Base-by-base conservation (phyloP, 2,888 invertebrate species). In the Calliopum simillimum region DNA sequence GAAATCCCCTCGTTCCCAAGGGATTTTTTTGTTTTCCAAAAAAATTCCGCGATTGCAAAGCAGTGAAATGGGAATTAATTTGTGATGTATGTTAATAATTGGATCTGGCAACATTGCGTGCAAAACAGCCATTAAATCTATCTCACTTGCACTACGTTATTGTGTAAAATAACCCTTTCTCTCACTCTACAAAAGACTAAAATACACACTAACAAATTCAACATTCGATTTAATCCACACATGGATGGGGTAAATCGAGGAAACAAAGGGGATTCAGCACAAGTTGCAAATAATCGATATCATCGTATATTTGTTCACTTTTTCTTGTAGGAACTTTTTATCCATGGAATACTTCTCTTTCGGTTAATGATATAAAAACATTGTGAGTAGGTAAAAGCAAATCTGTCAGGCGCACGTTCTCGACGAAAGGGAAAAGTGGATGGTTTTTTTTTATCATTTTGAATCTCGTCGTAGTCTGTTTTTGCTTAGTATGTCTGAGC, bases 251-350 rank as follows among this genome's bases (percentile, higher is more conserved):
- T 33, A 21, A 33, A 33, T 1, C 33, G 33, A 33, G 33, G 33
- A 8, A 33, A 33, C 33, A 33, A 33, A n/a, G n/a, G n/a, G n/a
- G n/a, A n/a, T n/a, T n/a, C n/a, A n/a, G n/a, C 14, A 47, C 46
- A 58, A 33, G 41, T 66, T 59, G 49, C 59, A 67, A 67, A 67
- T 59, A 67, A 67, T 67, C 67, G 51, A 67, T 67, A 67, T 51
- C 51, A 67, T 44, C 33, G 33, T 67, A 49, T 67, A 58, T 67
- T 59, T 16, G 58, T 59, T 59, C 53, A 25, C 67, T 67, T 59
- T 58, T 59, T 44, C 44, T 13, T 56, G 61, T 46, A 46, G 61
- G 21, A 23, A 61, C 21, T 56, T 19, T 14, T 49, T 46, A 47
- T 19, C 25, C 23, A 21, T 23, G 23, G 25, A 46, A 56, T 56